phyloP scores from a whole-genome alignment of 2,797 vertebrate genomes.

The Rhinatrema bivittatum region DNA sequence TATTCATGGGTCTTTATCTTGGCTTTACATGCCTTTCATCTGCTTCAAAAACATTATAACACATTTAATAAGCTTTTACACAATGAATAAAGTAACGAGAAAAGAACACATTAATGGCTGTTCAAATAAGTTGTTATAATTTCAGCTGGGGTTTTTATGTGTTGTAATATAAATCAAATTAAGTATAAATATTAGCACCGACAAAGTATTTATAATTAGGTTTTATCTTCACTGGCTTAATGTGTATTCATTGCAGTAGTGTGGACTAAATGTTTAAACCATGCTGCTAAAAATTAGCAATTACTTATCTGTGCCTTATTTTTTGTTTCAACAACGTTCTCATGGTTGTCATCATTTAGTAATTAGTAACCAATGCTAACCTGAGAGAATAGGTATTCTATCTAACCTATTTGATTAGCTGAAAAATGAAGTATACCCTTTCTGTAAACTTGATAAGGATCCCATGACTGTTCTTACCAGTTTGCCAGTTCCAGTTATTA shows the following conservation, averaged over 20 bases:
- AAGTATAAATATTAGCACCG: slow-evolving; percentile 51
- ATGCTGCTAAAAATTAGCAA: too few species aligned
- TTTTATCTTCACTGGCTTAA: slow-evolving; percentile 44
- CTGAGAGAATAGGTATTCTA: too few species aligned
- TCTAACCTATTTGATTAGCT: too few species aligned
- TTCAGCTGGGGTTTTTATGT: slow-evolving; percentile 44
- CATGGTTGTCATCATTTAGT: too few species aligned
- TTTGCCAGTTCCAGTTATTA: too few species aligned
- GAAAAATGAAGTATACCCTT: too few species aligned
- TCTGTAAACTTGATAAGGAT: too few species aligned
- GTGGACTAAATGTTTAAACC: slow-evolving; percentile 20
- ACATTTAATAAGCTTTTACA: slow-evolving; percentile 39
- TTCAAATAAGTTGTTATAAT: slow-evolving; percentile 29
- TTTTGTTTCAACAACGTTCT: too few species aligned
- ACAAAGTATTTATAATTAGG: slow-evolving; percentile 38
- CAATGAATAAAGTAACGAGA: slow-evolving; percentile 34
- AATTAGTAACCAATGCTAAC: too few species aligned
- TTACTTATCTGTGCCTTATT: too few species aligned
- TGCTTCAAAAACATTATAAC: slow-evolving; percentile 42
- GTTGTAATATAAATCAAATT: slow-evolving; percentile 46
- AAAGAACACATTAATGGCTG: slow-evolving; percentile 33
- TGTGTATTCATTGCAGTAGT: slow-evolving; percentile 23
- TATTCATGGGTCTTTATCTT: slow-evolving; percentile 38
- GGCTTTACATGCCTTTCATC: slow-evolving; percentile 37
- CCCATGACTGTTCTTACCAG: too few species aligned